These are phyloP conservation scores for Muntiacus muntjak DNA, from an alignment of 2,113 vertebrate genomes.

Conservation along the genomic window DNA sequence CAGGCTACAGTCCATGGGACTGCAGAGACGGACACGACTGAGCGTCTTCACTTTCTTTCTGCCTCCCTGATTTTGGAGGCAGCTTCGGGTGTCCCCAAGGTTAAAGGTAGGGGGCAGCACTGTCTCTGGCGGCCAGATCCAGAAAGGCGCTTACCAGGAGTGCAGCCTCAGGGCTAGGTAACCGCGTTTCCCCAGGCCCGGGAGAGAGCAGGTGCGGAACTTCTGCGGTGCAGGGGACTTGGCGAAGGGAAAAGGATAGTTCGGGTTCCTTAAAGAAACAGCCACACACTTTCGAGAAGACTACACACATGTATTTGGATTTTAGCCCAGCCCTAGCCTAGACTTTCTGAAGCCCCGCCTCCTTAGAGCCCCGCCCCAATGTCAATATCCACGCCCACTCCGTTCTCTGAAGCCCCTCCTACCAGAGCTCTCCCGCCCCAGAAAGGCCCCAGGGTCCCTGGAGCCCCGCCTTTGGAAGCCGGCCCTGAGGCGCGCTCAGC, in stretches of 20 bases:
- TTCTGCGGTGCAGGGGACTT: neutral
- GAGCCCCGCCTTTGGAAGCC: neutral
- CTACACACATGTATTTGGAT: neutral
- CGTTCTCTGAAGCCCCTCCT: neutral
- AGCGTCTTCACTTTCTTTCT: neutral
- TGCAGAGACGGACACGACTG: neutral
- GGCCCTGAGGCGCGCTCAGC: slow-evolving; percentile 71
- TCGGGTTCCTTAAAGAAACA: slow-evolving; percentile 18
- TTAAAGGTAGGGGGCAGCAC: neutral
- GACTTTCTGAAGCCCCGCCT: neutral
- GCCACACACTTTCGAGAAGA: neutral
- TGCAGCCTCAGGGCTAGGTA: rapidly evolving
- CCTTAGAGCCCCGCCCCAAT: neutral
- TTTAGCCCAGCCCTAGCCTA: neutral
- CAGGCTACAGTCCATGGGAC: neutral
- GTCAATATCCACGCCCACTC: neutral
- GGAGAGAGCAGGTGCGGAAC: rapidly evolving
- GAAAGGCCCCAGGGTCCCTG: too few relatives aligned
- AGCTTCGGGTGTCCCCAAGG: neutral
- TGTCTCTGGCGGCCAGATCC: rapidly evolving
- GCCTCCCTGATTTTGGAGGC: neutral
- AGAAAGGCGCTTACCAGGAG: rapidly evolving
- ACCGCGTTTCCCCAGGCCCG: neutral
- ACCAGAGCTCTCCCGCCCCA: neutral
- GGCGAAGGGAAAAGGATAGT: neutral